Evolutionary conservation across 1,140 invertebrate genomes (phyloP).

Genomic region (Gryllus bimaculatus): DNA sequence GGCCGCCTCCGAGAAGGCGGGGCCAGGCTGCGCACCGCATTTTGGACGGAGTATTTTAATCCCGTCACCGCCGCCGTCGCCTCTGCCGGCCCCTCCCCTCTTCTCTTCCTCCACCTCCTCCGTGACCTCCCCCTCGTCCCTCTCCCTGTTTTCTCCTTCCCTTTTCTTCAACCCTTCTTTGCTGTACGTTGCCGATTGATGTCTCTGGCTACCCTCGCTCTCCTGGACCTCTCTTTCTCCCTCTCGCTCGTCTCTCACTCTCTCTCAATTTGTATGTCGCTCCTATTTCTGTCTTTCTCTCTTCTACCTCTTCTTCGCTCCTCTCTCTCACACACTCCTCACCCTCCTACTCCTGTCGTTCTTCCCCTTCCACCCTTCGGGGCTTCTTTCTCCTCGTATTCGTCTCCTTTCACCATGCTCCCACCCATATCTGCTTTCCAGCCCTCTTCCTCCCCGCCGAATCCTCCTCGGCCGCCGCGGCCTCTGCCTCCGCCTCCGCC

Average conservation of each 20-base stretch:
- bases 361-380: not conserved
- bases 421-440: too few species aligned
- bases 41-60: too few species aligned
- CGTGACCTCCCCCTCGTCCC: not conserved
- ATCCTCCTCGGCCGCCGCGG: too few species aligned
- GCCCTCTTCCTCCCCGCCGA: too few species aligned
- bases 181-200: not conserved
- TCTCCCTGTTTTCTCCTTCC: not conserved
- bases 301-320: not conserved
- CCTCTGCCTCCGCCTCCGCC: too few species aligned
- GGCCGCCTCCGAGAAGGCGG: too few species aligned
- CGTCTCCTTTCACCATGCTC: too few species aligned
- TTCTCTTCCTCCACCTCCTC: not conserved
- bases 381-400: too few species aligned
- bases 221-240: slow-evolving; percentile 31
- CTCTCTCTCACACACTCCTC: not conserved
- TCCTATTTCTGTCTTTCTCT: slow-evolving; percentile 13
- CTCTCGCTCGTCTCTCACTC: slow-evolving; percentile 20
- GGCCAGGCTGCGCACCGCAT: too few species aligned
- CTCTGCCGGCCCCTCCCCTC: too few species aligned
- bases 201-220: not conserved
- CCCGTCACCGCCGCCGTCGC: too few species aligned
- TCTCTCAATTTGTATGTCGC: not conserved
- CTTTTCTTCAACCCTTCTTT: not conserved
- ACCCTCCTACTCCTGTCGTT: not conserved